Conservation (phyloP, 1,140 invertebrate species). For the Drosophila parvula region DNA sequence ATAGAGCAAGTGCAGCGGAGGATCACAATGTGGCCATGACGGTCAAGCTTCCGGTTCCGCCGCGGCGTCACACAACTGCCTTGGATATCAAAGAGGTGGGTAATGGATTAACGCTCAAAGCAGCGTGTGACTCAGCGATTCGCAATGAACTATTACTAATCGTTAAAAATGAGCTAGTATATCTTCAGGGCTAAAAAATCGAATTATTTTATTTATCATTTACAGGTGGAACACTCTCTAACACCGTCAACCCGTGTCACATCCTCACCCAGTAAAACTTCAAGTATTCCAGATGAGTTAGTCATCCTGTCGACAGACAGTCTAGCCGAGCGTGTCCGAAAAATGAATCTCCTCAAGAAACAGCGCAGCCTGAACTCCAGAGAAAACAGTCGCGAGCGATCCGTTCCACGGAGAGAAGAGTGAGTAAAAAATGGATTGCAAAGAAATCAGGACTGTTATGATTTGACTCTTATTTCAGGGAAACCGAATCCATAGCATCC, state of each 20-base stretch:
- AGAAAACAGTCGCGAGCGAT: slow-evolving; percentile 85
- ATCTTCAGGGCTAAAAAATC: no score
- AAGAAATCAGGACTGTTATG: not conserved
- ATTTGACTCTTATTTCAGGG: slow-evolving; percentile 26
- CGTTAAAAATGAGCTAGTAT: no score
- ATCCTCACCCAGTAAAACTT: slow-evolving; percentile 77
- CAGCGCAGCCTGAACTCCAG: slow-evolving; percentile 85
- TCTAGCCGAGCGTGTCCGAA: slow-evolving; percentile 86
- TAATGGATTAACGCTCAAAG: slow-evolving; percentile 44
- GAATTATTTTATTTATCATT: not conserved
- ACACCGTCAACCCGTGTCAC: slow-evolving; percentile 84
- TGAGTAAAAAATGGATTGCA: slow-evolving; percentile 18
- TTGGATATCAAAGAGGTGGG: slow-evolving; percentile 85
- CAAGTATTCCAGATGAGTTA: slow-evolving; percentile 84
- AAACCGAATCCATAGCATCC: slow-evolving; percentile 55
- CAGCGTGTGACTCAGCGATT: no score
- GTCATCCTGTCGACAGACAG: slow-evolving; percentile 86
- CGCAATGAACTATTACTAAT: no score
- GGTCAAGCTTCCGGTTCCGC: slow-evolving; percentile 87
- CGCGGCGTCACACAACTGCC: slow-evolving; percentile 85
- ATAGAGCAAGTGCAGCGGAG: slow-evolving; percentile 35
- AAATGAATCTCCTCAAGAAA: slow-evolving; percentile 87
- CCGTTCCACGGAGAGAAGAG: slow-evolving; percentile 71
- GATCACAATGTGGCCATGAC: slow-evolving; percentile 85
- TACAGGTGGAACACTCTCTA: slow-evolving; percentile 69